Evolutionary conservation across 2,797 vertebrate species (phyloP).

Genomic region (Siniperca undulata): DNA sequence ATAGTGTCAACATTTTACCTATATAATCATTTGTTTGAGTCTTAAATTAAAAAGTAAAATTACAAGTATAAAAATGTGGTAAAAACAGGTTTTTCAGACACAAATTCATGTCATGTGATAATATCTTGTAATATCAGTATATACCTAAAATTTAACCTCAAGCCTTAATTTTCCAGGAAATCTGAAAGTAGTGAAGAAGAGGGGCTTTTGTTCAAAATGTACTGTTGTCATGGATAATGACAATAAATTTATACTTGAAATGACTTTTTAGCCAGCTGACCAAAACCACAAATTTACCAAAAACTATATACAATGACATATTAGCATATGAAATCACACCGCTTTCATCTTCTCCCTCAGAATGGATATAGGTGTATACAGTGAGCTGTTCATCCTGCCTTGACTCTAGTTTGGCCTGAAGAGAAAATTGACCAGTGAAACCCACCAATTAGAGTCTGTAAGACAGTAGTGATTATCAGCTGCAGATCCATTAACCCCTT

Average conservation of each 20-base stretch:
- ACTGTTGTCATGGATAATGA: background rate
- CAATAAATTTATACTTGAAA: background rate
- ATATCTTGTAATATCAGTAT: background rate
- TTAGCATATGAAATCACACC: background rate
- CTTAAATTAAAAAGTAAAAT: no score
- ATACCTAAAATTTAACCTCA: background rate
- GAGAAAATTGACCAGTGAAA: slow-evolving; percentile 15
- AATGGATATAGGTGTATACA: background rate
- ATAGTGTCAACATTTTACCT: no score
- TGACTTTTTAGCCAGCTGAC: background rate
- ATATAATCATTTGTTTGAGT: no score
- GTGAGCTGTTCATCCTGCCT: background rate
- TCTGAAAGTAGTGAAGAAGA: background rate
- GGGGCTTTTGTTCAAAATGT: background rate
- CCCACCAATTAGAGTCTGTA: slow-evolving; percentile 22
- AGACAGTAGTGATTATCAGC: slow-evolving; percentile 17
- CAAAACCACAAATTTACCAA: background rate
- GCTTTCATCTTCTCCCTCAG: background rate
- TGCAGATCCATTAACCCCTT: slow-evolving; percentile 2
- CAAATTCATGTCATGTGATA: background rate
- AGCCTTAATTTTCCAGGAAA: background rate
- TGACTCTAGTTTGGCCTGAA: background rate
- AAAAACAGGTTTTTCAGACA: no score
- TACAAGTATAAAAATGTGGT: no score
- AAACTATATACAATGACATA: no score